These are phyloP conservation scores for Montifringilla adamsi DNA, from an alignment of 2,113 vertebrate species.

Conservation along the genomic window DNA sequence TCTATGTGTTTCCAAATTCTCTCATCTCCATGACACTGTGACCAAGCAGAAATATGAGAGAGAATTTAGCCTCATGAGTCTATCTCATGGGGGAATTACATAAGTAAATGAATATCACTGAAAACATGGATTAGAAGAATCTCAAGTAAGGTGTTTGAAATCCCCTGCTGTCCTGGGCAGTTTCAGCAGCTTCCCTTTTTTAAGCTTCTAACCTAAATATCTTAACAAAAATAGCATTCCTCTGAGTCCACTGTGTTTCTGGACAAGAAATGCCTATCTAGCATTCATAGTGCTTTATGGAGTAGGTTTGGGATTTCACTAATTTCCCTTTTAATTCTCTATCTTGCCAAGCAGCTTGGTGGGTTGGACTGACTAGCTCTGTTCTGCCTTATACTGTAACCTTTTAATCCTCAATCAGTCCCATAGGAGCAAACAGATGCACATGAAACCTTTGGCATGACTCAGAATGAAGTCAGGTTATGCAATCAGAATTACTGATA, in stretches of 20 bases:
- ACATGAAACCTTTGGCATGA: not conserved
- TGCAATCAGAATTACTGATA: not conserved
- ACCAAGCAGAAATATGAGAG: not conserved
- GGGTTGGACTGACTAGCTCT: not conserved
- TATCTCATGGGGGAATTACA: not conserved
- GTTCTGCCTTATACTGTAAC: not conserved
- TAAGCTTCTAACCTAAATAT: not conserved
- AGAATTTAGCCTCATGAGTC: not conserved
- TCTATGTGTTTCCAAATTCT: not conserved
- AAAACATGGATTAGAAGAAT: not conserved
- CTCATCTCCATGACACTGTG: not conserved
- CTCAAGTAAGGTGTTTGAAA: not conserved
- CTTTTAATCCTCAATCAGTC: not conserved
- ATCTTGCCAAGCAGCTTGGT: not conserved
- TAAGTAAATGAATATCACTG: not conserved
- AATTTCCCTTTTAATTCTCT: not conserved
- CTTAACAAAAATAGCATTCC: not conserved
- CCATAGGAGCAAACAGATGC: accelerated
- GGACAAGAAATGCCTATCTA: not conserved
- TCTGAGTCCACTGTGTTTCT: not conserved
- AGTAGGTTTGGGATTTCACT: not conserved
- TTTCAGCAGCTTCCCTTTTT: not conserved
- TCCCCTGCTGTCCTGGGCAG: not conserved
- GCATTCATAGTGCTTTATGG: not conserved
- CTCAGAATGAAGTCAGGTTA: not conserved